Evolutionary conservation across 2,797 vertebrate genomes (phyloP).

Genomic region (Spinus pinus): DNA sequence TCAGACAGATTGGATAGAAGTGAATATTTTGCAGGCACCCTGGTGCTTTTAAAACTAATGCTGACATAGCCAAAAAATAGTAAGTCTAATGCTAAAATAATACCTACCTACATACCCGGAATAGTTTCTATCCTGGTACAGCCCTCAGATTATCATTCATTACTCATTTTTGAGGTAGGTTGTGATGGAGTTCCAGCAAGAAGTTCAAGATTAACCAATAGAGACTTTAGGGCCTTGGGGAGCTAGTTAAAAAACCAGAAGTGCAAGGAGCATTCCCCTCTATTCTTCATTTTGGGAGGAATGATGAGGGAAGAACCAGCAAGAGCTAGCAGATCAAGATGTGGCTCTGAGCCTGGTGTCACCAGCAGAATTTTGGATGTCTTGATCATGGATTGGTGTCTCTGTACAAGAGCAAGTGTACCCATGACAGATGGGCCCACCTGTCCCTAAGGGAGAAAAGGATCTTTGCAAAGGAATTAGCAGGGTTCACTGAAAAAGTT

Average conservation of each 20-base stretch:
- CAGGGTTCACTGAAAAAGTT: background rate
- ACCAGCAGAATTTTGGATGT: background rate
- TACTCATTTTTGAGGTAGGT: background rate
- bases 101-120: background rate
- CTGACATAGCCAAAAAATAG: background rate
- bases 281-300: background rate
- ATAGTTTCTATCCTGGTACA: background rate
- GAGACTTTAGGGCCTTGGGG: background rate
- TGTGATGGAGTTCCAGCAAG: background rate
- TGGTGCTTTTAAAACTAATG: background rate
- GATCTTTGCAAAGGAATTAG: background rate
- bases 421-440: background rate
- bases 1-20: background rate
- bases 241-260: background rate
- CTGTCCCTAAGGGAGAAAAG: background rate
- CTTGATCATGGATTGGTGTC: background rate
- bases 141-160: background rate
- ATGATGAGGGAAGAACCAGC: background rate
- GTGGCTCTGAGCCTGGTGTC: background rate
- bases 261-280: background rate
- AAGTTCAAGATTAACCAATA: background rate
- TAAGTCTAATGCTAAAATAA: background rate
- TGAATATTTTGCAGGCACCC: rapidly evolving
- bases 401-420: background rate
- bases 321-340: background rate